Evolutionary conservation across 35 echinoderm and acorn worm genomes (phyloP).

Genomic region (Heliocidaris erythrogramma): DNA sequence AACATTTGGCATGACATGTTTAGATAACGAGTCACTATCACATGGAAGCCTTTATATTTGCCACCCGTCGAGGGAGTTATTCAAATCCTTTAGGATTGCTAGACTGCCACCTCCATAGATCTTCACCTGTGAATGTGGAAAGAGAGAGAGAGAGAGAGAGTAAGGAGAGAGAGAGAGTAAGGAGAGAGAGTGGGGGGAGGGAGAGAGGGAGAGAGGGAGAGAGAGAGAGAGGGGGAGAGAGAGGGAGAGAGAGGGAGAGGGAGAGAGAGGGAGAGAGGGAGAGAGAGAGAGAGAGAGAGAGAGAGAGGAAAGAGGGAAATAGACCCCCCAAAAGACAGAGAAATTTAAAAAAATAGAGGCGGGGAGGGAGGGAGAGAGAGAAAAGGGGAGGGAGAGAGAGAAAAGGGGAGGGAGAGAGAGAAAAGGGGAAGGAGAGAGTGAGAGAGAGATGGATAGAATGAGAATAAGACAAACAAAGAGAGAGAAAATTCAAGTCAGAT

Average conservation of each 20-base stretch:
- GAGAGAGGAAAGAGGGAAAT: not conserved
- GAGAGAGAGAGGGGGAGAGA: not conserved
- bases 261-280: too few species aligned
- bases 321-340: too few species aligned
- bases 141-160: not conserved
- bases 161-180: too few species aligned
- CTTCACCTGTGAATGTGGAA: slow-evolving; percentile 72
- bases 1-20: not conserved
- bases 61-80: not conserved
- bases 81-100: slow-evolving; percentile 76
- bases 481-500: too few species aligned
- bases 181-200: too few species aligned
- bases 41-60: not conserved
- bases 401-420: not conserved
- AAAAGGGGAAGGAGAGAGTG: not conserved
- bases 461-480: too few species aligned
- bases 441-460: not conserved
- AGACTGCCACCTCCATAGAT: slow-evolving; percentile 91
- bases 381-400: too few species aligned
- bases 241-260: not conserved
- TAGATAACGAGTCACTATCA: not conserved
- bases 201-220: not conserved
- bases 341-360: not conserved
- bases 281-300: not conserved
- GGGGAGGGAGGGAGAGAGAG: too few species aligned